Conservation (phyloP, 2,888 invertebrate genomes). For the Eretmocerus hayati region DNA sequence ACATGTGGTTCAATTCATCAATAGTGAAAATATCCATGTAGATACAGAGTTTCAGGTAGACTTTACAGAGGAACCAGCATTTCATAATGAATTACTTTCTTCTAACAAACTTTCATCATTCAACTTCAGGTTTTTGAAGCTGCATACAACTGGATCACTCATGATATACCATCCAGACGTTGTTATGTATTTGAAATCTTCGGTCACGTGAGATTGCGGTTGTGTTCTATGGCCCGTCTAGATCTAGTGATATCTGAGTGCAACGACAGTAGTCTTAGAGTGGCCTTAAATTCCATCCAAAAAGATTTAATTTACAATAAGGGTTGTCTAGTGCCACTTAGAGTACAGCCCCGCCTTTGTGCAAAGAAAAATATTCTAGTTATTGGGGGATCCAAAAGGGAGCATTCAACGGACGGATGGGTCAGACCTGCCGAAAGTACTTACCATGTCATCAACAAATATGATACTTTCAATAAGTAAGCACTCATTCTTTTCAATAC, state of each 20-base stretch:
- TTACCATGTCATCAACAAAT: slow-evolving; percentile 76
- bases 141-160: slow-evolving; percentile 80
- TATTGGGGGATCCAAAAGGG: slow-evolving; percentile 81
- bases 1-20: slow-evolving; percentile 67
- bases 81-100: too few relatives aligned
- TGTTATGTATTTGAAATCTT: slow-evolving; percentile 82
- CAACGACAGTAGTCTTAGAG: slow-evolving; percentile 71
- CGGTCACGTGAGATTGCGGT: slow-evolving; percentile 71
- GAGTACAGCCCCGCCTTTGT: slow-evolving; percentile 72
- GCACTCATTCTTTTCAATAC: slow-evolving; percentile 8
- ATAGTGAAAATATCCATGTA: slow-evolving; percentile 79
- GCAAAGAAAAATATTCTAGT: slow-evolving; percentile 83
- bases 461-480: slow-evolving; percentile 67
- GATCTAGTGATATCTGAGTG: slow-evolving; percentile 72
- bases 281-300: slow-evolving; percentile 71
- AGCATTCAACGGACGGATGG: slow-evolving; percentile 63
- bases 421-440: slow-evolving; percentile 72
- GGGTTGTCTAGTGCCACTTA: slow-evolving; percentile 68
- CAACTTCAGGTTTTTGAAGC: slow-evolving; percentile 66
- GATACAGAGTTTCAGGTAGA: slow-evolving; percentile 81
- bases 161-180: slow-evolving; percentile 69
- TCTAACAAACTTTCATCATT: too few relatives aligned
- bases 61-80: too few relatives aligned
- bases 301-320: slow-evolving; percentile 70
- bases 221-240: slow-evolving; percentile 73